Base-by-base conservation (phyloP, 2,797 vertebrate genomes). In the Rhabdomys pumilio region DNA sequence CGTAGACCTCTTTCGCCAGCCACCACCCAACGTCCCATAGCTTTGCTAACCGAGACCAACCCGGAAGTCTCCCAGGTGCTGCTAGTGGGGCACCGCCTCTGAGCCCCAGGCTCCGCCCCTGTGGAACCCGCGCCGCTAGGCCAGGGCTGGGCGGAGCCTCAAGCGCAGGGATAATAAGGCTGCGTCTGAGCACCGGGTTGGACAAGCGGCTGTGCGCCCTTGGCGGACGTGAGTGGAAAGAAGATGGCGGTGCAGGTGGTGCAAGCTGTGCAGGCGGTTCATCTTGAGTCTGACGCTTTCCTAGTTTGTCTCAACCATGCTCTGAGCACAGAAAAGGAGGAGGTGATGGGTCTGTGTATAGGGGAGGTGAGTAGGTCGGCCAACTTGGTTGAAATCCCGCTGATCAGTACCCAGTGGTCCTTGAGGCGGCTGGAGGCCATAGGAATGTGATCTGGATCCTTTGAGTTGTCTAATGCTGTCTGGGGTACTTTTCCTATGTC, bases 241-340 rank as follows among this genome's bases (percentile, higher is more conserved):
- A 97, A 96, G 91, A 83, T 20, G 77, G 94, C 87, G 92, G 83
- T 92, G 84, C 96, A 69, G 4, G 95, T 75, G 22, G 96, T 97
- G 65, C 99, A 99, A 98, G 98, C 98, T 82, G 98, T 99, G 63
- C 98, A 98, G 85, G 98, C 98, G 1, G 98, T 98, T 29, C 97
- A 99, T 87, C 94, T 99, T 89, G 99, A 99, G 98, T 99, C 99
- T 0, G 99, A 99, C 22, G 99, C 99, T 0, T 99, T 99, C 93
- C 97, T 99, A 24, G 99, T 99, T 69, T 99, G 99, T 34, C 99
- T 99, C 97, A 99, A 99, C 96, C 99, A 99, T 93, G 99, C 99
- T 1, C 77, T 99, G 94, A 99, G 99, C 98, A 99, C 99, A 0
- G 99, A 99, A 97, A 99, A 99, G 93, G 99, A 99, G 91, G 99